Percentiles rank a stretch among this genome's conserved stretches.
phyloP scores from a whole-genome alignment of 1,140 invertebrate genomes.

The Onthophagus taurus region DNA sequence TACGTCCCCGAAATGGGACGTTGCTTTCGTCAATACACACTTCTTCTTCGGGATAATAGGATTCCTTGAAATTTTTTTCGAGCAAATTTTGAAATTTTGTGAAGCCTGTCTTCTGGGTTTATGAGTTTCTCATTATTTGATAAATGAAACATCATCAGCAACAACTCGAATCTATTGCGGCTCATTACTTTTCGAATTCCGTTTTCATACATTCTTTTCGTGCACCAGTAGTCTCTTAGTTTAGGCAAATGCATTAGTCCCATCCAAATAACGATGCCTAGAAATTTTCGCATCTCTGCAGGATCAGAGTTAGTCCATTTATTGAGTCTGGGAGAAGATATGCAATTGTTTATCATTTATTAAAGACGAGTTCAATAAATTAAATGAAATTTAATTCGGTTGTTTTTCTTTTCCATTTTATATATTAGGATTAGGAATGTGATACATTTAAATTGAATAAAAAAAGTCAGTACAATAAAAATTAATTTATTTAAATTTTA shows the following conservation, averaged over 20 bases:
- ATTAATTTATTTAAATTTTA: no score
- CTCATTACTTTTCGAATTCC: conserved; percentile 1
- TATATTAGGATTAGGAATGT: no score
- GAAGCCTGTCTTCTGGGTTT: conserved; percentile 1
- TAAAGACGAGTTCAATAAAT: no score
- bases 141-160: neutral
- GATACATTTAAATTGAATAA: no score
- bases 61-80: neutral
- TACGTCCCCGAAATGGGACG: conserved; percentile 29
- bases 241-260: conserved; percentile 2
- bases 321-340: no score
- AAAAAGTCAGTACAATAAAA: no score
- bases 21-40: conserved; percentile 8
- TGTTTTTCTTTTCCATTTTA: no score
- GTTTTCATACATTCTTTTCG: conserved; percentile 3
- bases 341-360: no score
- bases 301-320: neutral
- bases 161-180: conserved; percentile 4
- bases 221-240: conserved; percentile 2
- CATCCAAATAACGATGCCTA: conserved; percentile 8
- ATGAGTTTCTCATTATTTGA: neutral
- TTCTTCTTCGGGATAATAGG: neutral
- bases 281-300: conserved; percentile 1
- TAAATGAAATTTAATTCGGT: no score
- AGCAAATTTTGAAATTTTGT: conserved; percentile 6